Evolutionary conservation across 2,797 vertebrate species (phyloP).

Genomic region (Bradypodion ventrale): DNA sequence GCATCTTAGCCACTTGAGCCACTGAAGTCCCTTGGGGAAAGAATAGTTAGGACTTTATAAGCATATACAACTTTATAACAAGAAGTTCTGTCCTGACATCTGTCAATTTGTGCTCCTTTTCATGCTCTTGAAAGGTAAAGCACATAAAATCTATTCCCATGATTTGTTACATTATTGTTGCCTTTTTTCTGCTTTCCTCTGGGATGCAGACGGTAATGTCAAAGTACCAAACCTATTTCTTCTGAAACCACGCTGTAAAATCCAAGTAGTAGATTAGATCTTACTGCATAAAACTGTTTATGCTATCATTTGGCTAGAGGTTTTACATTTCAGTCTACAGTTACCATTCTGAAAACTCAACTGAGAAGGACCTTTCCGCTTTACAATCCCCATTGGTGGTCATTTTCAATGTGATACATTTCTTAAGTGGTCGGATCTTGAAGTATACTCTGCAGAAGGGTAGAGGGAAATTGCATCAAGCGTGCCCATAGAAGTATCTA

Average conservation of each 20-base stretch:
- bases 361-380: slow-evolving; percentile 44
- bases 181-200: slow-evolving; percentile 60
- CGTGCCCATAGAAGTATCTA: slow-evolving; percentile 36
- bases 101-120: slow-evolving; percentile 44
- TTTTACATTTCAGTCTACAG: slow-evolving; percentile 45
- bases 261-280: slow-evolving; percentile 66
- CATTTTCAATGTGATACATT: slow-evolving; percentile 40
- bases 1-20: no score
- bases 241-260: slow-evolving; percentile 51
- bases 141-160: slow-evolving; percentile 61
- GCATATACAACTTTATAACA: not conserved
- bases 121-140: slow-evolving; percentile 39
- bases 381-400: slow-evolving; percentile 63
- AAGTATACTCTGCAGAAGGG: slow-evolving; percentile 61
- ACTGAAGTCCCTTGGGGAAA: no score
- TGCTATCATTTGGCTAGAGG: slow-evolving; percentile 43
- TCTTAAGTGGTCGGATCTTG: slow-evolving; percentile 59
- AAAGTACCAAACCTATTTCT: slow-evolving; percentile 54
- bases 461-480: slow-evolving; percentile 50
- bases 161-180: slow-evolving; percentile 52
- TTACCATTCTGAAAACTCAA: slow-evolving; percentile 39
- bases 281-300: slow-evolving; percentile 64
- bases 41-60: not conserved
- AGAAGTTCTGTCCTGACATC: slow-evolving; percentile 32
- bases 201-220: slow-evolving; percentile 30